A percentile compares a stretch with the other conserved stretches of the same genome.
These are phyloP conservation scores for Drosophila ananassae DNA, from an alignment of 1,140 invertebrate species.

Conservation along the genomic window DNA sequence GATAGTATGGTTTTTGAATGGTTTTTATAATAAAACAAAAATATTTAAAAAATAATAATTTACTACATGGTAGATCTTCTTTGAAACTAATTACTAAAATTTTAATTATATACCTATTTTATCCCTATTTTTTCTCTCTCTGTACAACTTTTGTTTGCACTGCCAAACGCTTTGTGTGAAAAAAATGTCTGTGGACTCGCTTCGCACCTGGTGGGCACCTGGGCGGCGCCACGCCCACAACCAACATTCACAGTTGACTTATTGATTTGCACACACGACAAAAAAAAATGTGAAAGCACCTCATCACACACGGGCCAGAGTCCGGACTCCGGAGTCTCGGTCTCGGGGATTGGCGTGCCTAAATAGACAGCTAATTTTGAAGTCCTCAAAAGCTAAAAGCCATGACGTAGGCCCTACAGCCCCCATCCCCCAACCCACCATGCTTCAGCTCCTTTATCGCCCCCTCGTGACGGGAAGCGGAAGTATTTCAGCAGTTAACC, in stretches of 20 bases:
- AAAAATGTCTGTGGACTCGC: constrained; percentile 52
- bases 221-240: constrained; percentile 1
- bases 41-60: too few species aligned
- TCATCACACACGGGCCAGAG: constrained; percentile 46
- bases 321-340: not conserved
- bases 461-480: constrained; percentile 60
- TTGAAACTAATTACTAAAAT: not conserved
- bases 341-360: constrained; percentile 63
- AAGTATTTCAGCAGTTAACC: constrained; percentile 80
- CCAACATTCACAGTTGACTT: constrained; percentile 61
- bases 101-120: not conserved
- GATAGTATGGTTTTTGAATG: too few species aligned
- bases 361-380: constrained; percentile 82
- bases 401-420: constrained; percentile 64
- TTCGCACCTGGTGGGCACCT: constrained; percentile 33
- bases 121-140: not conserved
- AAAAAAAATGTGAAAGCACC: constrained; percentile 60
- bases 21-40: too few species aligned
- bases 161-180: constrained; percentile 60
- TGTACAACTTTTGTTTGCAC: constrained; percentile 56
- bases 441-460: constrained; percentile 5
- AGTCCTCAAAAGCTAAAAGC: constrained; percentile 60
- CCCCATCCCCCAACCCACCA: not conserved
- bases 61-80: too few species aligned
- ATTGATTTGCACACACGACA: constrained; percentile 73